phyloP scores from a whole-genome alignment of 2,888 invertebrate genomes.

The Galerucella calmariensis region DNA sequence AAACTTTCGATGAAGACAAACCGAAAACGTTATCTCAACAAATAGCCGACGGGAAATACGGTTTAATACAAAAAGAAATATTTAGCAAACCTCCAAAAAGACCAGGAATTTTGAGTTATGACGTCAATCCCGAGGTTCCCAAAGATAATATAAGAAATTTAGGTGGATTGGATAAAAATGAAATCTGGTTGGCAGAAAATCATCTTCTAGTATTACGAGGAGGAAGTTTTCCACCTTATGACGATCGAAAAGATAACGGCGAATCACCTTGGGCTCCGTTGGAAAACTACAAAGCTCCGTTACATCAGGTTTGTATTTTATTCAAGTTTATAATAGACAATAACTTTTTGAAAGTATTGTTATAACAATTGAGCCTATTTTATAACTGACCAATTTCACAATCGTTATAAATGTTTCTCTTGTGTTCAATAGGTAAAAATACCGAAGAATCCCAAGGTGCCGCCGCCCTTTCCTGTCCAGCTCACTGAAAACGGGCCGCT shows the following conservation, averaged over 20 bases:
- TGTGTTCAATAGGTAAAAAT: constrained; percentile 72
- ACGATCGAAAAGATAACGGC: constrained; percentile 62
- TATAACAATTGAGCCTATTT: neutral
- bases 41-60: constrained; percentile 91
- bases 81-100: constrained; percentile 77
- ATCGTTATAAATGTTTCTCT: neutral
- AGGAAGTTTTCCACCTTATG: constrained; percentile 73
- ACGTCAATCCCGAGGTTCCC: constrained; percentile 82
- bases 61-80: constrained; percentile 86
- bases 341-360: no score
- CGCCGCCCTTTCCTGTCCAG: constrained; percentile 94
- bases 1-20: constrained; percentile 77
- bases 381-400: no score
- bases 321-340: neutral
- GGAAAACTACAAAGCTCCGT: constrained; percentile 85
- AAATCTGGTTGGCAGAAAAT: constrained; percentile 91
- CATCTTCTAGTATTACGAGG: constrained; percentile 86
- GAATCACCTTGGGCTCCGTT: constrained; percentile 79
- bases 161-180: constrained; percentile 85
- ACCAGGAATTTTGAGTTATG: constrained; percentile 84
- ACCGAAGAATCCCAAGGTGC: constrained; percentile 83
- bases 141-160: constrained; percentile 82
- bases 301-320: constrained; percentile 69
- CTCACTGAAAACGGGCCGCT: constrained; percentile 87
- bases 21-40: constrained; percentile 89